Base-by-base conservation (phyloP, 2,113 vertebrate species). In the Archocentrus centrarchus region DNA sequence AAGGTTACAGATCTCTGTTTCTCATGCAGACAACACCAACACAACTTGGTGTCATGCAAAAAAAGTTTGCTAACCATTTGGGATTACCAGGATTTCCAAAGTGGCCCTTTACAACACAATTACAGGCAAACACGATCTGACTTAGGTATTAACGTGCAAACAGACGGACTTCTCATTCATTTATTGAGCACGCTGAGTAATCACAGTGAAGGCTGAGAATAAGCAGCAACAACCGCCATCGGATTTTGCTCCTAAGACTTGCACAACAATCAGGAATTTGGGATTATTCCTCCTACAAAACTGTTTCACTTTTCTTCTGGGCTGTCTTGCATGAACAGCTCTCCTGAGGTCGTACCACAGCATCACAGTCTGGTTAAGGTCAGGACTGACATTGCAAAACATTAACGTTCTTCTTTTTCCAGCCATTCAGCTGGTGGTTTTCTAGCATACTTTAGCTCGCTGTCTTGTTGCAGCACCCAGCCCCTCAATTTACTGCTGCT, bases 1-100 rank as follows among this genome's bases (percentile, higher is more conserved):
- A 90, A 92, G 86, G 85, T 89, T 86, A 64, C 80, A 76, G 68
- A 92, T 91, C 87, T 50, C 62, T 75, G 89, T 73, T 83, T 77
- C 81, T 88, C 85, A 62, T 53, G 30, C 77, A 83, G 75, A 82
- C 61, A 57, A 83, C 75, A 39, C 80, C 78, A 58, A 78, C 44
- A 78, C 73, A 70, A 59, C 37, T 64, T 22, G 5, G 11, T 35
- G 35, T 88, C 47, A 55, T 32, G 55, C 32, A 73, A 27, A 35
- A 47, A 73, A 73, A 73, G 68, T 73, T 73, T 55, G 27, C 68
- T 55, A 55, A 73, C 68, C 47, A 9, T 73, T 55, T 55, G 47
- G 27, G 47, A 35, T 55, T 55, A 55, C 68, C 0, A 1, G 27
- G 68, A 73, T 73, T 53, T 73, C 2, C 17, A 73, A 55, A 70